phyloP scores from a whole-genome alignment of 1,140 invertebrate species.

The Phortica variegata region DNA sequence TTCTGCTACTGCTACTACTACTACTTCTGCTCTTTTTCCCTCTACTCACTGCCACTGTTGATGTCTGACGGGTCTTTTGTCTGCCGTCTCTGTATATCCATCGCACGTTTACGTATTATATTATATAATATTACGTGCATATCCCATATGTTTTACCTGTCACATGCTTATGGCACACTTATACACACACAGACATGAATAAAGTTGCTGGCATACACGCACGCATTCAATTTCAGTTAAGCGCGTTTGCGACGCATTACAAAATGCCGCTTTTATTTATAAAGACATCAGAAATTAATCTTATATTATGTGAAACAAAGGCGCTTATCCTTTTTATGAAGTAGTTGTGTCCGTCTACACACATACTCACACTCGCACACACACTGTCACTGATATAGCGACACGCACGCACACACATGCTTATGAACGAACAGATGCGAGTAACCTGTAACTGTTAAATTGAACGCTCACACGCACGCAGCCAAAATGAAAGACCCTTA shows the following conservation, averaged over 20 bases:
- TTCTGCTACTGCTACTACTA: no score
- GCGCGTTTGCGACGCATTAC: conserved; percentile 23
- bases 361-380: conserved; percentile 26
- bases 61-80: no score
- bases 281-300: conserved; percentile 52
- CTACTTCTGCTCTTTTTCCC: no score
- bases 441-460: no score
- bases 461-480: no score
- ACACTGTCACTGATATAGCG: neutral
- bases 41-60: no score
- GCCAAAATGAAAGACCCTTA: no score
- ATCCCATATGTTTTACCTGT: conserved; percentile 15
- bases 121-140: conserved; percentile 22
- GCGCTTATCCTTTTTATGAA: conserved; percentile 48
- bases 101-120: conserved; percentile 39
- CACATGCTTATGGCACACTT: neutral
- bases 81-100: no score
- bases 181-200: neutral
- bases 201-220: neutral
- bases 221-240: neutral
- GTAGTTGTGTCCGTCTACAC: conserved; percentile 20
- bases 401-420: neutral
- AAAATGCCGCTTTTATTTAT: conserved; percentile 53
- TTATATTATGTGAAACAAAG: conserved; percentile 41
- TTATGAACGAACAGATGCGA: no score